A percentile compares a stretch with the other conserved stretches of the same genome.
Conservation (phyloP, 1,140 invertebrate species). For the Theocolax elegans region DNA sequence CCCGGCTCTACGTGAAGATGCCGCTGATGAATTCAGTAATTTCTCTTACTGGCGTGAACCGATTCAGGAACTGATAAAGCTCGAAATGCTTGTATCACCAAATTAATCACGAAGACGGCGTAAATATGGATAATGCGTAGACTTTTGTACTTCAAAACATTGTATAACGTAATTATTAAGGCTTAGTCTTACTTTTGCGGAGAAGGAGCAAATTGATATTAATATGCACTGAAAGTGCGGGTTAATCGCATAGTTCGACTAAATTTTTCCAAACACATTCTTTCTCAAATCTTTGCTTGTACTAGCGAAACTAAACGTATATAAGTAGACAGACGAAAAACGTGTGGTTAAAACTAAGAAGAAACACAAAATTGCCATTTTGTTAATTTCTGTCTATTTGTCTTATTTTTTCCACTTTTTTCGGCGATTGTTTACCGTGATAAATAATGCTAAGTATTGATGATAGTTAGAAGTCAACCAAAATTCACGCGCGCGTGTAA, state of each 20-base stretch:
- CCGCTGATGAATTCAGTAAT: constrained; percentile 85
- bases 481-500: background rate
- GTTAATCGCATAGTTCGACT: too few species aligned
- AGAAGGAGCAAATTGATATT: too few species aligned
- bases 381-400: background rate
- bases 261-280: constrained; percentile 1
- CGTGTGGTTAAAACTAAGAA: too few species aligned
- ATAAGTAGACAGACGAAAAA: constrained; percentile 13
- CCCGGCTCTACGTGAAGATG: constrained; percentile 78
- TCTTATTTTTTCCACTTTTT: background rate
- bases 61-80: constrained; percentile 68
- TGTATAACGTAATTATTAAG: constrained; percentile 9
- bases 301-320: constrained; percentile 10
- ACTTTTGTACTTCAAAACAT: constrained; percentile 33
- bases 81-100: constrained; percentile 50
- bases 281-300: constrained; percentile 14
- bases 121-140: background rate
- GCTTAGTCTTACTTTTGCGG: background rate
- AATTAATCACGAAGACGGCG: constrained; percentile 33
- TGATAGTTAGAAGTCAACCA: constrained; percentile 9
- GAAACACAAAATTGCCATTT: background rate
- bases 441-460: constrained; percentile 36
- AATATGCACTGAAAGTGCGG: too few species aligned
- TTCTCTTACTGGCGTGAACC: constrained; percentile 94
- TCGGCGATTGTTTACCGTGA: constrained; percentile 25